Evolutionary conservation across 2,797 vertebrate genomes (phyloP).

Genomic region (Gambusia yucatana): DNA sequence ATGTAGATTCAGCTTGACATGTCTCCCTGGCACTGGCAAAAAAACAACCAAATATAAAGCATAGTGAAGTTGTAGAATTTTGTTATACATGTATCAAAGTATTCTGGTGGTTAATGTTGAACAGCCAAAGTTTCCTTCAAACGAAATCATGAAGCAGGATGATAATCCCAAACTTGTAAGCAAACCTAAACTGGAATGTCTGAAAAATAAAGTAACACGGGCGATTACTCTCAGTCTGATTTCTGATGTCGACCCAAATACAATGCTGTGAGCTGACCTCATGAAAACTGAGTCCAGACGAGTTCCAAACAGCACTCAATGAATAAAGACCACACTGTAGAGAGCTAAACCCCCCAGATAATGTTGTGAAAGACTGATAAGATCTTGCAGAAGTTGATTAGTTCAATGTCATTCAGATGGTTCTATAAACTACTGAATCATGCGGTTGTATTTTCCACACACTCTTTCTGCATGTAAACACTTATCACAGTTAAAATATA

Average conservation of each 20-base stretch:
- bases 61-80: background rate
- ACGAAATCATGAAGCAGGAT: background rate
- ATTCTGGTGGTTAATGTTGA: background rate
- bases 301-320: background rate
- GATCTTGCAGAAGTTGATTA: background rate
- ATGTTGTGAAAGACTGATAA: conserved; percentile 4
- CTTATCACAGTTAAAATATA: background rate
- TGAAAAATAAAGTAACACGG: background rate
- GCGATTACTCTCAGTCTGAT: background rate
- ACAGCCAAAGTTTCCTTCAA: background rate
- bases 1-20: background rate
- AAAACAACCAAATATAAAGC: background rate
- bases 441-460: background rate
- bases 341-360: background rate
- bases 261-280: background rate
- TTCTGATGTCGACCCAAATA: background rate
- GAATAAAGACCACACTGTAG: background rate
- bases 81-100: background rate
- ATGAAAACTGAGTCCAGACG: background rate
- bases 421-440: background rate
- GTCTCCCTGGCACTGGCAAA: background rate
- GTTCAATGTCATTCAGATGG: background rate
- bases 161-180: background rate
- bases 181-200: background rate
- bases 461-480: background rate